phyloP scores from a whole-genome alignment of 1,140 invertebrate species.

The Gerris buenoi region DNA sequence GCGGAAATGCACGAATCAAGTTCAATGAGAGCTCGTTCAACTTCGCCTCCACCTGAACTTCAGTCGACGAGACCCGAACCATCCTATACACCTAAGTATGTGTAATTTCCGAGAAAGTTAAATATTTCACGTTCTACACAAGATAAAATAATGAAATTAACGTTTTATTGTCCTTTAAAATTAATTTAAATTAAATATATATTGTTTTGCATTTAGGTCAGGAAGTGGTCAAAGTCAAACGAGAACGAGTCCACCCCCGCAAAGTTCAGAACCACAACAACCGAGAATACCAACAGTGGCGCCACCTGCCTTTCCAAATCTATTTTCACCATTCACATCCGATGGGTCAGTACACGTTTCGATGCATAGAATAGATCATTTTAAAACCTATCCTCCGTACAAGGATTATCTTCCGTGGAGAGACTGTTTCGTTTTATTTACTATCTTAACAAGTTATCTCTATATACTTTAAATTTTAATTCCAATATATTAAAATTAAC shows the following conservation, averaged over 20 bases:
- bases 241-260: background rate
- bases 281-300: slow-evolving; percentile 3
- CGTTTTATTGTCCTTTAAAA: background rate
- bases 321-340: slow-evolving; percentile 16
- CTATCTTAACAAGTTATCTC: too few species aligned
- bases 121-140: background rate
- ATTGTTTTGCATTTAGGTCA: background rate
- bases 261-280: background rate
- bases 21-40: background rate
- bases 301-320: slow-evolving; percentile 14
- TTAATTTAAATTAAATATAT: background rate
- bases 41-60: background rate
- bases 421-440: too few species aligned
- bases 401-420: too few species aligned
- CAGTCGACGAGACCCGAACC: background rate
- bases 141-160: background rate
- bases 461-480: too few species aligned
- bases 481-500: too few species aligned
- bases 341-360: slow-evolving; percentile 6
- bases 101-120: background rate
- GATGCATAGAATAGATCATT: too few species aligned
- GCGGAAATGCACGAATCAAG: background rate
- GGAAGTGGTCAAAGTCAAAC: background rate
- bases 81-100: background rate
- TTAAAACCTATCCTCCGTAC: too few species aligned